Conservation (phyloP, 37 sponge, comb jelly and placozoan genomes). For the Beroe ovata region DNA sequence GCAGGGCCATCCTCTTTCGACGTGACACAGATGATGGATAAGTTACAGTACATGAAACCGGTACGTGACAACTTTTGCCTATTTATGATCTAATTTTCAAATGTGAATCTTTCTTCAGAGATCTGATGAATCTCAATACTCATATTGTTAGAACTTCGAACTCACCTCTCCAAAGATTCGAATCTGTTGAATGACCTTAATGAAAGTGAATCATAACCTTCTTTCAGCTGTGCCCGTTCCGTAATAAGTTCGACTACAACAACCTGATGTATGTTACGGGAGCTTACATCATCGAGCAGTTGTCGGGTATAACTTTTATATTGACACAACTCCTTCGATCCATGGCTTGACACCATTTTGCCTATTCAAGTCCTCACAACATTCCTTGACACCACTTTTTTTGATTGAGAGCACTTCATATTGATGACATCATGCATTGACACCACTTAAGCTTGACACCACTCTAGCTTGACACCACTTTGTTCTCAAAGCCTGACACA, state of each 20-base stretch:
- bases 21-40: background rate
- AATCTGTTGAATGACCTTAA: no score
- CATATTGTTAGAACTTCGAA: no score
- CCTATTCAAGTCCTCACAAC: background rate
- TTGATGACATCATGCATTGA: background rate
- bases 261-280: slow-evolving; percentile 49
- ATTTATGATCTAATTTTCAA: no score
- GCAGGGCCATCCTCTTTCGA: background rate
- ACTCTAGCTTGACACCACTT: no score
- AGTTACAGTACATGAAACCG: background rate
- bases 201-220: background rate
- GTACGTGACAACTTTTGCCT: no score
- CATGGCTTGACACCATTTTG: background rate
- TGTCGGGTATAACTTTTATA: background rate
- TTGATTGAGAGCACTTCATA: background rate
- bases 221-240: slow-evolving; percentile 41
- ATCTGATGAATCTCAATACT: no score
- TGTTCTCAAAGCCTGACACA: no score
- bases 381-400: background rate
- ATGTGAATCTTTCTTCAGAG: no score
- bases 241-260: slow-evolving; percentile 21
- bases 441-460: background rate
- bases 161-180: no score
- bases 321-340: background rate
- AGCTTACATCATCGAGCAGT: background rate